These are phyloP conservation scores for Phenganax stokvisi DNA, from an alignment of 92 coral and sea anemone genomes.

Conservation along the genomic window DNA sequence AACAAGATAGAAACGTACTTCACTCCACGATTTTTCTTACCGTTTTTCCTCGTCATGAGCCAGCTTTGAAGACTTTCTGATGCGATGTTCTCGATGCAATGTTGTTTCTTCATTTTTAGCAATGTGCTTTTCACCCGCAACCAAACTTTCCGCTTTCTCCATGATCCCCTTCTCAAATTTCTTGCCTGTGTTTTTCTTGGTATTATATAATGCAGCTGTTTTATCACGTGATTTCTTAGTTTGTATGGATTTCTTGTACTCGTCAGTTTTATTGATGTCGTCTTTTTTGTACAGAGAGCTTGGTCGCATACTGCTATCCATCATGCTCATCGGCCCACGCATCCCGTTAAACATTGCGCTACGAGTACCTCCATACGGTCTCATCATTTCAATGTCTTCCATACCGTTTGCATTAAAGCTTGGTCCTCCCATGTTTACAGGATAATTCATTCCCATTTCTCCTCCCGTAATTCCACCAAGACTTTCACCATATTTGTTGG, in stretches of 20 bases:
- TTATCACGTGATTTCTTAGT: slow-evolving; percentile 46
- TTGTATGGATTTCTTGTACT: slow-evolving; percentile 32
- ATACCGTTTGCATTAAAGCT: slow-evolving; percentile 43
- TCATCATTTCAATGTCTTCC: slow-evolving; percentile 39
- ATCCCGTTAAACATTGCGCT: slow-evolving; percentile 26
- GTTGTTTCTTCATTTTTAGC: slow-evolving; percentile 20
- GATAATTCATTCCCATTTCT: slow-evolving; percentile 33
- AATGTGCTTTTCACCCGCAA: slow-evolving; percentile 23
- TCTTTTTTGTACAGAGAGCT: slow-evolving; percentile 27
- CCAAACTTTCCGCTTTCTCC: slow-evolving; percentile 29
- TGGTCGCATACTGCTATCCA: slow-evolving; percentile 10
- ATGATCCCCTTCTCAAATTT: slow-evolving; percentile 21
- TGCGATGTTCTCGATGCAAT: slow-evolving; percentile 35
- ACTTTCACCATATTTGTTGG: slow-evolving; percentile 30
- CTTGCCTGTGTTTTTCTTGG: neutral
- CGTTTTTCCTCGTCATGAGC: slow-evolving; percentile 30
- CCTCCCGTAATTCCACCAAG: slow-evolving; percentile 36
- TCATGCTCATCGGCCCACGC: neutral
- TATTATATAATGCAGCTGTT: neutral
- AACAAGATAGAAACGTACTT: too few species aligned
- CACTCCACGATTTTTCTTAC: neutral
- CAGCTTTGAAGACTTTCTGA: slow-evolving; percentile 32
- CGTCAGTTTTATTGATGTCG: slow-evolving; percentile 39
- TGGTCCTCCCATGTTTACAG: slow-evolving; percentile 39
- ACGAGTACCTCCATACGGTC: slow-evolving; percentile 40